Evolutionary conservation across 2,797 vertebrate species (phyloP).

Genomic region (Diplodus puntazzo): DNA sequence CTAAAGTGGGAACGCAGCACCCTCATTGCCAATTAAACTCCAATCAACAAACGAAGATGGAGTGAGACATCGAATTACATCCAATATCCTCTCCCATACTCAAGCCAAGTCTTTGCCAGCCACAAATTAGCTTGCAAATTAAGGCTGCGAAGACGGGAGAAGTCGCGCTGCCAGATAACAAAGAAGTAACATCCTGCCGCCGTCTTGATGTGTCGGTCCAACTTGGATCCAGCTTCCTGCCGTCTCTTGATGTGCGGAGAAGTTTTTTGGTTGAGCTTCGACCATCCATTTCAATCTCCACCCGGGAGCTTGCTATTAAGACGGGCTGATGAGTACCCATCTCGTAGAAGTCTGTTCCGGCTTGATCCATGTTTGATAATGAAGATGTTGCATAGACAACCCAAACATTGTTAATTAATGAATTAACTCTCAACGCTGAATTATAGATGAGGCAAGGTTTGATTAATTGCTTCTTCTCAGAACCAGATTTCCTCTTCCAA

Average conservation of each 20-base stretch:
- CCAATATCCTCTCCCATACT: slow-evolving; percentile 82
- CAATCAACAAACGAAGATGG: slow-evolving; percentile 80
- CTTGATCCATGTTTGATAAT: slow-evolving; percentile 74
- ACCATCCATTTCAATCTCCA: slow-evolving; percentile 59
- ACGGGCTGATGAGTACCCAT: slow-evolving; percentile 61
- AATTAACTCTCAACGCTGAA: slow-evolving; percentile 77
- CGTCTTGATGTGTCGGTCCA: slow-evolving; percentile 73
- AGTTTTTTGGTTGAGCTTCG: slow-evolving; percentile 37
- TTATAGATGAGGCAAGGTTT: slow-evolving; percentile 72
- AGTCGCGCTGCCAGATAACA: slow-evolving; percentile 74
- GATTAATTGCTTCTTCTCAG: slow-evolving; percentile 73
- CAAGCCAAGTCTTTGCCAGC: slow-evolving; percentile 70
- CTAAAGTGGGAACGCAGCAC: slow-evolving; percentile 62
- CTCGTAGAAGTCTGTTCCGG: slow-evolving; percentile 43
- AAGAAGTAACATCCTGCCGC: slow-evolving; percentile 76
- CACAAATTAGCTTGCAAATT: slow-evolving; percentile 85
- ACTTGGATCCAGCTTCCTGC: slow-evolving; percentile 70
- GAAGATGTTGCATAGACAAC: slow-evolving; percentile 72
- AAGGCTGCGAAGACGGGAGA: slow-evolving; percentile 73
- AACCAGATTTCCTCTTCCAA: slow-evolving; percentile 35
- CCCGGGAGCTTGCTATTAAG: slow-evolving; percentile 45
- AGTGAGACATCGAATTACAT: slow-evolving; percentile 81
- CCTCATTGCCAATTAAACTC: slow-evolving; percentile 83
- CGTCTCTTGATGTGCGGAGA: slow-evolving; percentile 62
- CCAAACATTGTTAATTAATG: slow-evolving; percentile 78